Evolutionary conservation across 2,797 vertebrate genomes (phyloP), one percentile per base, ranked within the genome.

Genomic region (Philypnodon macrostomus): DNA sequence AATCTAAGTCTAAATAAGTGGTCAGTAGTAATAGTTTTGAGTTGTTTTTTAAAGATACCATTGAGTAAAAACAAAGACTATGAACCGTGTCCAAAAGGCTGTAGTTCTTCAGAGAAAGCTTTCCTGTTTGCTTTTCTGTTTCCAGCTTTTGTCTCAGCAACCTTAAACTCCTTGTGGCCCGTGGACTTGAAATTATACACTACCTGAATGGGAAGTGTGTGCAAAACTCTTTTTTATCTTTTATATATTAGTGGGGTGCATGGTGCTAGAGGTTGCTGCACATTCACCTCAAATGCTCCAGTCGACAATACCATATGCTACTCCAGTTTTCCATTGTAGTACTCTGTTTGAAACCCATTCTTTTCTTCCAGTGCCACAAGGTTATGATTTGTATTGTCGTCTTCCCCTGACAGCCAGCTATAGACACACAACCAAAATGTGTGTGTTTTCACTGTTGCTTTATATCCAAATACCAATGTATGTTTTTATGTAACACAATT

Each of bases 1-100:
- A n/a, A n/a, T n/a, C n/a, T n/a, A n/a, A n/a, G n/a, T 64, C 46
- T 61, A 29, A 19, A 30, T 11, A 32, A 17, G 33, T 47, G 18
- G 14, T 26, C 23, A 33, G 36, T 9, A 16, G 12, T 5, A 27
- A 27, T 5, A 6, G 3, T 33, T 33, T 15, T 14, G 17, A 15
- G 14, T 1, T 4, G n/a, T 14, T 9, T 40, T 14, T 17, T n/a
- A 35, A 23, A n/a, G 27, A 17, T 24, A 26, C 19, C 17, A 26
- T 18, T 39, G 19, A 35, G 2, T 37, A 7, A 36, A n/a, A 18
- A 42, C 5, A 5, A 13, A 26, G n/a, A 29, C 9, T 14, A 24
- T 18, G 34, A 9, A 37, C 19, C 17, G 4, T 37, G 35, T 37
- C 17, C 14, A 35, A 17, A 35, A 10, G 15, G 14, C 4, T 17